A percentile compares a stretch with the other conserved stretches of the same genome.
Evolutionary conservation across 2,113 vertebrate species (phyloP).

Genomic region (Cynoglossus semilaevis): DNA sequence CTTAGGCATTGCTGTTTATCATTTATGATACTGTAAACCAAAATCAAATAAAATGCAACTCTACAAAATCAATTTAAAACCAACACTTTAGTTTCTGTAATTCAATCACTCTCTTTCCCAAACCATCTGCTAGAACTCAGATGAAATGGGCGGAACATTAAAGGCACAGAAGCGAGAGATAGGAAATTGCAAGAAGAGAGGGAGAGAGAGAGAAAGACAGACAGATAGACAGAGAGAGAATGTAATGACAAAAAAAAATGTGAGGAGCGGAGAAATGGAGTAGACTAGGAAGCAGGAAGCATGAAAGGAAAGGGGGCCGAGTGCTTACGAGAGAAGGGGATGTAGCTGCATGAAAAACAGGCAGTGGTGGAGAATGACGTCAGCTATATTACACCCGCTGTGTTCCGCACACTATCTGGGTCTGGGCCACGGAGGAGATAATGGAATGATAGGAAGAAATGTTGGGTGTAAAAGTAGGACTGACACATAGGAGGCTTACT

Average conservation of each 20-base stretch:
- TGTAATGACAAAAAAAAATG: slow-evolving; percentile 19
- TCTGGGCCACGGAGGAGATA: slow-evolving; percentile 33
- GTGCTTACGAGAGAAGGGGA: slow-evolving; percentile 12
- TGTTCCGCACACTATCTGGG: slow-evolving; percentile 35
- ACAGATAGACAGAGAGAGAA: slow-evolving; percentile 3
- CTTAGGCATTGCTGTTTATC: too few relatives aligned
- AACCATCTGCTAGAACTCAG: slow-evolving; percentile 13
- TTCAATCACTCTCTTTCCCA: slow-evolving; percentile 11
- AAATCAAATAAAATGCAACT: too few relatives aligned
- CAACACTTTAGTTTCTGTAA: slow-evolving; percentile 3
- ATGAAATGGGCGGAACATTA: slow-evolving; percentile 16
- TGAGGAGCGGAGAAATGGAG: slow-evolving; percentile 28
- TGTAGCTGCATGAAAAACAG: slow-evolving; percentile 25
- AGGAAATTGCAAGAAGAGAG: not conserved
- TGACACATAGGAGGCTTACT: slow-evolving; percentile 46
- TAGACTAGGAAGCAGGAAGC: not conserved
- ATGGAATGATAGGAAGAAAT: slow-evolving; percentile 27
- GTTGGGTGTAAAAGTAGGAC: slow-evolving; percentile 46
- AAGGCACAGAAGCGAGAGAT: not conserved
- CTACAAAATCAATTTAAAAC: not conserved
- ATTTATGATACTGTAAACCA: too few relatives aligned
- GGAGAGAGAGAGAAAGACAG: not conserved
- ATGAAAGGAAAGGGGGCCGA: slow-evolving; percentile 8
- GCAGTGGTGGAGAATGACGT: slow-evolving; percentile 7
- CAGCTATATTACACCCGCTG: slow-evolving; percentile 37